Percentiles rank a stretch among this genome's conserved stretches.
phyloP scores from a whole-genome alignment of 2,888 invertebrate genomes.

The Cryptosula pallasiana region DNA sequence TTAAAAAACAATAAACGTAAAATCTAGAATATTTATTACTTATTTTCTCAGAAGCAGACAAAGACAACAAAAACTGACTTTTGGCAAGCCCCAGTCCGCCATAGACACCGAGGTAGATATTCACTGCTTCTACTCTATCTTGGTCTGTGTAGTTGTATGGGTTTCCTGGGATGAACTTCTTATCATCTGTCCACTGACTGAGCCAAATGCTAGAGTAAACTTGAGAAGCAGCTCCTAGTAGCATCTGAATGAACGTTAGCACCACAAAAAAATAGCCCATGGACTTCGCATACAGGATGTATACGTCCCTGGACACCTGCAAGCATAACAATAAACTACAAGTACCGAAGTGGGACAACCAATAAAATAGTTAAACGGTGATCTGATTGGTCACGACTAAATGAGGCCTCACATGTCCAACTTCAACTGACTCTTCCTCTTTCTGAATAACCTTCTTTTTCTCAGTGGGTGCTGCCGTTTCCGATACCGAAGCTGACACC shows the following conservation, averaged over 20 bases:
- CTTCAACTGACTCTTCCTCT: constrained; percentile 12
- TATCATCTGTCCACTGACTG: constrained; percentile 49
- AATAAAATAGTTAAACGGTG: too few relatives aligned
- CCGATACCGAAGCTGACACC: too few relatives aligned
- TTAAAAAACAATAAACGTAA: too few relatives aligned
- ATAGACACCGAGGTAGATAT: constrained; percentile 55
- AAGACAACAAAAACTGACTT: too few relatives aligned
- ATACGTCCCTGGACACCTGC: constrained; percentile 49
- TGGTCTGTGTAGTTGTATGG: neutral
- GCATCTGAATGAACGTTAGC: constrained; percentile 41
- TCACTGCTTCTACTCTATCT: constrained; percentile 24
- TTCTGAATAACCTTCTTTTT: neutral
- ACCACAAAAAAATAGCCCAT: constrained; percentile 38
- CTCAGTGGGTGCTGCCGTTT: too few relatives aligned
- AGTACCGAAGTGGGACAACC: too few relatives aligned
- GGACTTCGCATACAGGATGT: constrained; percentile 44
- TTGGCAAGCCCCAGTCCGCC: constrained; percentile 52
- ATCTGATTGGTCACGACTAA: too few relatives aligned
- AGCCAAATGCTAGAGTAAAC: constrained; percentile 51
- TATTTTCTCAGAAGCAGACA: too few relatives aligned
- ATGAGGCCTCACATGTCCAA: too few relatives aligned
- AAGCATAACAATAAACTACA: too few relatives aligned
- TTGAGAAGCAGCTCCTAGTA: constrained; percentile 41
- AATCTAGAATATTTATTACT: too few relatives aligned
- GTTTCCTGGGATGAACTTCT: constrained; percentile 32